Evolutionary conservation across 2,888 invertebrate genomes (phyloP).

Genomic region (Standfussiana lucernea): DNA sequence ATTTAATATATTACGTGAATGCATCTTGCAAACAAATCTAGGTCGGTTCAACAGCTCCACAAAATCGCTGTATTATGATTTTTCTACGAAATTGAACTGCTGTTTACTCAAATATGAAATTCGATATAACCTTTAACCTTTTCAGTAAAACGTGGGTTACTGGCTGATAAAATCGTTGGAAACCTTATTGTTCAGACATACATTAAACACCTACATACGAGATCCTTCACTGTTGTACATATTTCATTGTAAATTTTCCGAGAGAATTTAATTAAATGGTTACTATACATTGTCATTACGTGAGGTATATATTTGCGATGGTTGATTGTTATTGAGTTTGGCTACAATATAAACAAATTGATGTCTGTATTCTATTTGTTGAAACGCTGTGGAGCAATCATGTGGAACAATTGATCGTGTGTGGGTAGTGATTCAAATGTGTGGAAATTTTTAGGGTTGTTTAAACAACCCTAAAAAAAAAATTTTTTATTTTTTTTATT

Average conservation of each 20-base stretch:
- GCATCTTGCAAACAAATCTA: conserved; percentile 29
- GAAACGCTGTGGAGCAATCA: conserved; percentile 24
- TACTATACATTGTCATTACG: conserved; percentile 23
- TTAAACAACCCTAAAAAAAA: too few relatives aligned
- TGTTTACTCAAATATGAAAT: conserved; percentile 23
- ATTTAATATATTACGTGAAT: neutral
- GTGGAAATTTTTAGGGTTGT: neutral
- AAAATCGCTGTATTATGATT: conserved; percentile 13
- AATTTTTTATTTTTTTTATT: too few relatives aligned
- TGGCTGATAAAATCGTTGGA: conserved; percentile 27
- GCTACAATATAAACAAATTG: conserved; percentile 39
- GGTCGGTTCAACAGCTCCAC: conserved; percentile 16
- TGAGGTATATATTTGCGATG: neutral
- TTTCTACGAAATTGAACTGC: conserved; percentile 8
- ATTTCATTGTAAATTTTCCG: conserved; percentile 13
- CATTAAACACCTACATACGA: neutral
- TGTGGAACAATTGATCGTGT: conserved; percentile 20
- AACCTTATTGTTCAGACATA: conserved; percentile 3
- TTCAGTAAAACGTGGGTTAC: conserved; percentile 1
- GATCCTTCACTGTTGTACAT: neutral
- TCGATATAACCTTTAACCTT: conserved; percentile 57
- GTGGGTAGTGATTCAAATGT: neutral
- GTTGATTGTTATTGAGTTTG: conserved; percentile 25
- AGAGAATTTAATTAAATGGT: conserved; percentile 41
- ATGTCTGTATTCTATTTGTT: neutral